Base-by-base conservation (phyloP, 1,140 invertebrate species). In the Drosophila mayri region DNA sequence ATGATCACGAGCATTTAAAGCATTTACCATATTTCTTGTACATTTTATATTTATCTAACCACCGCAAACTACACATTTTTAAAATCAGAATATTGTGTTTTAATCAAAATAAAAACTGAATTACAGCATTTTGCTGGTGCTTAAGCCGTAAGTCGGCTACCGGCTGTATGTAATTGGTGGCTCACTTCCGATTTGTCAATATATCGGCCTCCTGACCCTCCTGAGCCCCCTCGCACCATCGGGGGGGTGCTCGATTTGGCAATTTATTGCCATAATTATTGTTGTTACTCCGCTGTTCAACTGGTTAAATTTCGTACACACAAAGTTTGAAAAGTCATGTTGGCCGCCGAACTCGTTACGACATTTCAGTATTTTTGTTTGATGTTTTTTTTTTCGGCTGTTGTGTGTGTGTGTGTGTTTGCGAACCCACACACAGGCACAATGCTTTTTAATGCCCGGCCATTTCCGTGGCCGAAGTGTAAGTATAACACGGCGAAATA, bases 151-250 rank as follows among this genome's bases (percentile, higher is more conserved):
- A 68, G 50, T 50, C 65, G 54, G 70, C 66, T 64, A 67, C n/a
- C 16, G 9, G 55, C 41, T 68, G 58, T 52, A 18, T 37, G 49
- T 76, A 79, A 81, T 79, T 81, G 50, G 20, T 43, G 40, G 55
- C 70, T 90, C 72, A 83, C 78, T 88, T 90, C 85, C 77, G 71
- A 87, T 90, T 90, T 55, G 63, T 47, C 65, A 80, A 85, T 72
- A 28, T 18, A 62, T 61, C 30, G 40, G 16, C 20, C 52, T 30
- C 35, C 20, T 44, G 20, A 38, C 54, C 30, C 20, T 6, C 55
- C 12, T 12, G 18, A 20, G 11, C 44, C 43, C 50, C 52, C 49
- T 9, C 25, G 7, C 22, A 11, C 35, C 25, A 22, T 28, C 18
- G 37, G n/a, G 0, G n/a, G 0, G 49, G 25, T 11, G 47, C 20